These are phyloP conservation scores for Zygogramma bicolorata DNA, from an alignment of 2,888 invertebrate genomes.

Conservation along the genomic window DNA sequence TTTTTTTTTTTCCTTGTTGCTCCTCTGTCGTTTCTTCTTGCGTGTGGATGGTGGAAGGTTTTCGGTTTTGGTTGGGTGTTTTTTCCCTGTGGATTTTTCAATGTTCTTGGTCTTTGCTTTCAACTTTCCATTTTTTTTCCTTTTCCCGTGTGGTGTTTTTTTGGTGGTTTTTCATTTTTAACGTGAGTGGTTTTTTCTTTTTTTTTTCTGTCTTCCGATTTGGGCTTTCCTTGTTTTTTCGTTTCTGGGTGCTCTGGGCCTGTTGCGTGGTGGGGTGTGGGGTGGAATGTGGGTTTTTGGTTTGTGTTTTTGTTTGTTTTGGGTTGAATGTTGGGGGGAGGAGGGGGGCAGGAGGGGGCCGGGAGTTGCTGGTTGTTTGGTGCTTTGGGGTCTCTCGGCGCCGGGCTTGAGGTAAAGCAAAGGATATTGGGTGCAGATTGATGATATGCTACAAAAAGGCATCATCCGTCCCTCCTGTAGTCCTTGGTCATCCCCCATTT, in stretches of 20 bases:
- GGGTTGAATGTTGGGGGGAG: too few relatives aligned
- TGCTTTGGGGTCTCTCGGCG: too few relatives aligned
- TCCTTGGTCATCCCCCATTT: too few relatives aligned
- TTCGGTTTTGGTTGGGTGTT: background rate
- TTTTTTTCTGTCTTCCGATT: background rate
- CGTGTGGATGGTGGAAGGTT: background rate
- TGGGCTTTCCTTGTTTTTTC: background rate
- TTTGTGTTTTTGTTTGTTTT: too few relatives aligned
- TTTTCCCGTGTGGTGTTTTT: background rate
- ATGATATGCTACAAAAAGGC: too few relatives aligned
- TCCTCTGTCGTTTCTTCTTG: background rate
- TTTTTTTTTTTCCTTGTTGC: slow-evolving; percentile 39
- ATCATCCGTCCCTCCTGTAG: too few relatives aligned
- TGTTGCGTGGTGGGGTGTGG: background rate
- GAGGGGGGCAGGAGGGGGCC: too few relatives aligned
- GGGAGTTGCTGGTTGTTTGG: too few relatives aligned
- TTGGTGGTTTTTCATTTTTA: background rate
- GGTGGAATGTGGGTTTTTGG: too few relatives aligned
- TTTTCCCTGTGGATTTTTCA: background rate
- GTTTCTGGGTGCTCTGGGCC: background rate
- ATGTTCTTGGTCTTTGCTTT: background rate
- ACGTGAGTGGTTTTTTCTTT: background rate
- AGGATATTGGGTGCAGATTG: too few relatives aligned
- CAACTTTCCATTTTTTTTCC: background rate
- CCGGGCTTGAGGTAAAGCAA: too few relatives aligned